Base-by-base conservation (phyloP, 2,888 invertebrate genomes). In the Rhabditoides inermis region DNA sequence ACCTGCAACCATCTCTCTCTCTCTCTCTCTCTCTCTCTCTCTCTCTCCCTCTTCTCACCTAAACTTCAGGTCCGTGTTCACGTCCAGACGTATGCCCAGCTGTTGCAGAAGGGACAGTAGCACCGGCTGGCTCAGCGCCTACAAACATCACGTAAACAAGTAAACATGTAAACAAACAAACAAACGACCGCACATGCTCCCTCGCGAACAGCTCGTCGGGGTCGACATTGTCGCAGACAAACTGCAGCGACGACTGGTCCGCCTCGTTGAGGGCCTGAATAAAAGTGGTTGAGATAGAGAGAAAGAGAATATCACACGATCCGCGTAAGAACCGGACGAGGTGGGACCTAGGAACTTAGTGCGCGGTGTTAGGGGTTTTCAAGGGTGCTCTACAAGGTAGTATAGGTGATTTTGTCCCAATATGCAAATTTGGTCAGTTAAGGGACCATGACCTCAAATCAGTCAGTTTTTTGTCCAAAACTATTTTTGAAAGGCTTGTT, bases 31-130 rank as follows among this genome's bases (percentile, higher is more conserved):
- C 22, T 22, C 6, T 15, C 40, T 22, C 6, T 2, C 25, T 40
- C 10, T 7, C 40, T 28, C 12, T 7, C 18, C 18, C 4, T 10
- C 22, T 39, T 15, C 45, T 37, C 48, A 65, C 49, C 58, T 51
- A 53, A 69, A 64, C 45, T 69, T 69, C 15, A 71, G 53, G 18
- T 66, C 72, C 10, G 69, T 56, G 18, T 73, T 68, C 28, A 57
- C 49, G 36, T 61, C 60, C 44, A 73, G 53, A 15, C 60, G 53
- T 12, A 56, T 46, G 10, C 65, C 52, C 15, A 75, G 61, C 78
- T 94, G 94, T 76, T 94, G 91, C 69, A 95, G 87, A 27, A 95
- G 83, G 2, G 92, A 90, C 48, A 95, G 82, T 61, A 94, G 82
- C 54, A 91, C 89, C 69, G 87, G 88, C 78, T 91, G 91, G 65